phyloP scores from a whole-genome alignment of 2,113 vertebrate genomes.

The Trematomus loennbergii region DNA sequence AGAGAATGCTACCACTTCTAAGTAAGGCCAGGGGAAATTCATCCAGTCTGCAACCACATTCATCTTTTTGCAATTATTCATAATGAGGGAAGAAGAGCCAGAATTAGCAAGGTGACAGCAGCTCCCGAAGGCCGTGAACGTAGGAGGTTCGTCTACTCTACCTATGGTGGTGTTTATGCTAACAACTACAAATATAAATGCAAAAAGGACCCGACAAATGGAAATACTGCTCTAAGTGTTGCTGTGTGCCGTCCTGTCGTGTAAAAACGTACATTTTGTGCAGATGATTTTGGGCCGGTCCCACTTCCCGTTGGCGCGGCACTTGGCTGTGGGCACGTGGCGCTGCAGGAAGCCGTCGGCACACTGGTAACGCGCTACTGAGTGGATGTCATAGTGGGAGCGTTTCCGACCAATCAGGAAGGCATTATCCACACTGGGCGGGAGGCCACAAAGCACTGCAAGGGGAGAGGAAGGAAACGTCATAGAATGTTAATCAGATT shows the following conservation, averaged over 20 bases:
- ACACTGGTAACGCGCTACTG: conserved; percentile 93
- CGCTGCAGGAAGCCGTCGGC: conserved; percentile 90
- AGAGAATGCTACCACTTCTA: conserved; percentile 47
- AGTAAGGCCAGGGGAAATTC: conserved; percentile 54
- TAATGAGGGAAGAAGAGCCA: conserved; percentile 56
- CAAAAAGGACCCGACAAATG: conserved; percentile 34
- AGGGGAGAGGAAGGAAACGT: conserved; percentile 3
- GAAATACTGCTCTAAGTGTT: conserved; percentile 16
- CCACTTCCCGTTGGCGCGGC: conserved; percentile 94
- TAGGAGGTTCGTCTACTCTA: conserved; percentile 16
- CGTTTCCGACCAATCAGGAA: conserved; percentile 88
- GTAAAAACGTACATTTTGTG: conserved; percentile 90
- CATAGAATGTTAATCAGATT: conserved; percentile 1
- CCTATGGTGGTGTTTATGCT: conserved; percentile 3
- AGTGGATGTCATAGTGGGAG: conserved; percentile 92
- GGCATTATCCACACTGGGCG: conserved; percentile 90
- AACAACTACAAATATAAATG: conserved; percentile 46
- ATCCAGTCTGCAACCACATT: conserved; percentile 39
- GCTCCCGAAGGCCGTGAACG: conserved; percentile 36
- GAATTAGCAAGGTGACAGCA: conserved; percentile 51
- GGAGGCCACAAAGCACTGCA: conserved; percentile 91
- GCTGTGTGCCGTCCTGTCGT: not conserved
- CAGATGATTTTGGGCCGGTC: conserved; percentile 94
- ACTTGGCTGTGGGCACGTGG: conserved; percentile 91
- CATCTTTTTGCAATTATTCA: conserved; percentile 68